Base-by-base conservation (phyloP, 2,113 vertebrate species). In the Platycercus adscitus region DNA sequence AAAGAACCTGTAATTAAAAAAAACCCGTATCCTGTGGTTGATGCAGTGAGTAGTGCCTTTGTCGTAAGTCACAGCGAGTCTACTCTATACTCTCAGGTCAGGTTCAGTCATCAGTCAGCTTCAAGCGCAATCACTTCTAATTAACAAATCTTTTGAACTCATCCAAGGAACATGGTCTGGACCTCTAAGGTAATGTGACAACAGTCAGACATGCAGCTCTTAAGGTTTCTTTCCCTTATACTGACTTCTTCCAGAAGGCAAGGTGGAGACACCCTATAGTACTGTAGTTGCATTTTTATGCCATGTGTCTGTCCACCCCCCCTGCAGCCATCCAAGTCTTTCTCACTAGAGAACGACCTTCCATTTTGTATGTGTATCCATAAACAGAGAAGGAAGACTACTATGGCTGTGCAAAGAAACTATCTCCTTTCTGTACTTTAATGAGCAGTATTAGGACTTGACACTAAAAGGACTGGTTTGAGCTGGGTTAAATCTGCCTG, bases 121-220 rank as follows among this genome's bases (percentile, higher is more conserved):
- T 96, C 76, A 84, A 90, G 76, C 43, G 43, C 72, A 88, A 68
- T 90, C 85, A 56, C 60, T 84, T 41, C 55, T 91, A 90, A 95
- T 91, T 93, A 95, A 60, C 26, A 71, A 79, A 72, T 39, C 68
- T 84, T 91, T 94, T 92, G 78, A 94, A 93, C 52, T 91, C 50
- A 81, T 85, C 69, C 63, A 88, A 49, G 35, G 58, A 86, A 65
- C 1, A 1, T 19, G 53, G 44, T 37, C 47, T 81, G 65, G 41
- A 91, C 68, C 29, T 37, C 81, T 76, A 15, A 63, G 53, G 73
- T 47, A 46, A n/a, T 46, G 13, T 44, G 53, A 72, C 58, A 77
- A 66, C 3, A 80, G 19, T 58, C 53, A 86, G 50, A 69, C 43
- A 53, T 3, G 3, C 13, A 50, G n/a, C 35, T 83, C 60, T 64